phyloP scores from a whole-genome alignment of 2,888 invertebrate species.

The Brenthis hecate region DNA sequence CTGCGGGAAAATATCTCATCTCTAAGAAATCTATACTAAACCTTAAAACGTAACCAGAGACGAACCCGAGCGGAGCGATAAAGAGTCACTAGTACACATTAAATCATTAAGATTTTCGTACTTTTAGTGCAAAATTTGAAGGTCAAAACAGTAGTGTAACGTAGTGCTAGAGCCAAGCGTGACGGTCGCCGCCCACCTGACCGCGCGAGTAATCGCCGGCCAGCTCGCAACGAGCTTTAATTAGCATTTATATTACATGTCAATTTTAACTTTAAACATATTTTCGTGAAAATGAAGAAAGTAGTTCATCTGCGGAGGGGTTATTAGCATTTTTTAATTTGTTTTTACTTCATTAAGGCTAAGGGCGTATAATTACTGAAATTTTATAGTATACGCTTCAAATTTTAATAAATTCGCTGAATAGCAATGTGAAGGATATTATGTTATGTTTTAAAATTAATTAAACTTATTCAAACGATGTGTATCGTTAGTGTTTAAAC shows the following conservation, averaged over 20 bases:
- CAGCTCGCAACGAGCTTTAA: slow-evolving; percentile 2
- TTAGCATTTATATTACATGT: slow-evolving; percentile 28
- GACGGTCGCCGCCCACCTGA: slow-evolving; percentile 8
- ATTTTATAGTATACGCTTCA: too few relatives aligned
- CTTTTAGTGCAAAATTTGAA: neutral
- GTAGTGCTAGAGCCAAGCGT: neutral
- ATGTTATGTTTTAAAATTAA: too few relatives aligned
- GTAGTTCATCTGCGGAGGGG: neutral
- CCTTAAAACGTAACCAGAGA: too few relatives aligned
- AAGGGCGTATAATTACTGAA: neutral
- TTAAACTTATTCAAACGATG: too few relatives aligned
- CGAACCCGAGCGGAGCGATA: too few relatives aligned
- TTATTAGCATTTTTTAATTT: slow-evolving; percentile 18
- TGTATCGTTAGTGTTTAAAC: too few relatives aligned
- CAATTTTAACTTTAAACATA: slow-evolving; percentile 23
- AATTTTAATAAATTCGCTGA: too few relatives aligned
- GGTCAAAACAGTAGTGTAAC: neutral
- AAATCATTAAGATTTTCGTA: neutral
- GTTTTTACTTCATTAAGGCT: slow-evolving; percentile 1
- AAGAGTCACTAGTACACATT: too few relatives aligned
- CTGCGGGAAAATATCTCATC: too few relatives aligned
- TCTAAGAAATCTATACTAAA: too few relatives aligned
- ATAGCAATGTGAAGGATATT: too few relatives aligned
- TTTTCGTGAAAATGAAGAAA: slow-evolving; percentile 5
- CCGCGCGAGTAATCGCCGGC: slow-evolving; percentile 24